A percentile compares a stretch with the other conserved stretches of the same genome.
phyloP scores from a whole-genome alignment of 2,888 invertebrate species.

The Xestia xanthographa region DNA sequence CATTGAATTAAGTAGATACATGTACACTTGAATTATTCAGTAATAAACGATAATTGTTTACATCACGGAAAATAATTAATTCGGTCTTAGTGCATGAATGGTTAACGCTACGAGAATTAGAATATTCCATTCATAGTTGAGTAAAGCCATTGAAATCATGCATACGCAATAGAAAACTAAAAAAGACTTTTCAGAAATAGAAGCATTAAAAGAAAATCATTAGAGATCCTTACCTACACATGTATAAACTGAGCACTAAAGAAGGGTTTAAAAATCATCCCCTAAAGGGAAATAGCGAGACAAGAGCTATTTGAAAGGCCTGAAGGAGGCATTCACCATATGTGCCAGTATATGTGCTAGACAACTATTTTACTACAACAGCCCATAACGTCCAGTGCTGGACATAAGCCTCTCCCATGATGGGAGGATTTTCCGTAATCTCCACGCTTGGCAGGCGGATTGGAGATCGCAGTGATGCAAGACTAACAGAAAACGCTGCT shows the following conservation, averaged over 20 bases:
- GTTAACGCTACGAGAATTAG: conserved; percentile 27
- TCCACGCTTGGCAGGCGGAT: too few relatives aligned
- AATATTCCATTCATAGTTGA: conserved; percentile 41
- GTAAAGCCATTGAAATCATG: not conserved
- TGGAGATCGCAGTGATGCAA: too few relatives aligned
- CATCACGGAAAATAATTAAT: conserved; percentile 63
- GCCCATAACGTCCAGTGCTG: too few relatives aligned
- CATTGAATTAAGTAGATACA: conserved; percentile 41
- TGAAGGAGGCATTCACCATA: not conserved
- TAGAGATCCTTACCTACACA: not conserved
- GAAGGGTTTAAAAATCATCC: not conserved
- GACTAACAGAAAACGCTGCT: too few relatives aligned
- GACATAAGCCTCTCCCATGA: too few relatives aligned
- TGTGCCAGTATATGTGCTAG: not conserved
- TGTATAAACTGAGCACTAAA: not conserved
- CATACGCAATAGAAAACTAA: not conserved
- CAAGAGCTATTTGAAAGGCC: not conserved
- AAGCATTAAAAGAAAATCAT: not conserved
- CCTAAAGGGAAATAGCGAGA: not conserved
- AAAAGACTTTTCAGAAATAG: not conserved
- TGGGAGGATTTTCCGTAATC: too few relatives aligned
- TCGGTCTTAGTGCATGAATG: conserved; percentile 46
- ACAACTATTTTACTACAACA: too few relatives aligned
- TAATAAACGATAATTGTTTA: conserved; percentile 47
- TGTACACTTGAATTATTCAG: conserved; percentile 51